phyloP scores from a whole-genome alignment of 2,888 invertebrate species.

The Folsomia candida region DNA sequence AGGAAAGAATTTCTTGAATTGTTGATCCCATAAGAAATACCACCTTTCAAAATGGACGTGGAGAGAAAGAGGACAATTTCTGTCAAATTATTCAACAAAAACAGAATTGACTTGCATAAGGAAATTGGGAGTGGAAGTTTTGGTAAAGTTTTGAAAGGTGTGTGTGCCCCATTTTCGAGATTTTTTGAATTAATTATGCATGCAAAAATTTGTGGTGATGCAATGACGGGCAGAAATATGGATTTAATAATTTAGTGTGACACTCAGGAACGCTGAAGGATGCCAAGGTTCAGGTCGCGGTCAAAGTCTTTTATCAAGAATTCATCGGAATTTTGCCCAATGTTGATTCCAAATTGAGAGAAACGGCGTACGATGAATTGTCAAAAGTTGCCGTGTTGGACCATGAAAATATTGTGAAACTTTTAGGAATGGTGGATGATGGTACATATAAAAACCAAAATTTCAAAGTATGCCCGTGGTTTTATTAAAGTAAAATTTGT shows the following conservation, averaged over 20 bases:
- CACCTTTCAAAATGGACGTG: conserved; percentile 5
- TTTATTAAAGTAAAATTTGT: conserved; percentile 1
- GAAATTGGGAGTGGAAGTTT: conserved; percentile 38
- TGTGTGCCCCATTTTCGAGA: background rate
- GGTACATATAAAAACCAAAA: conserved; percentile 23
- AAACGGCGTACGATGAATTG: conserved; percentile 38
- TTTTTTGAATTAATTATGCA: background rate
- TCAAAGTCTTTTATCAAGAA: conserved; percentile 34
- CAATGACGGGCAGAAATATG: no score
- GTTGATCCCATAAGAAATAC: background rate
- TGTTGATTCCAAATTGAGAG: conserved; percentile 16
- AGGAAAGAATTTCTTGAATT: background rate
- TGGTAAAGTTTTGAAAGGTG: conserved; percentile 39
- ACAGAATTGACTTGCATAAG: conserved; percentile 10
- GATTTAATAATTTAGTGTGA: background rate
- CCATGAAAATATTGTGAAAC: conserved; percentile 42
- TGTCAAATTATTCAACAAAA: conserved; percentile 18
- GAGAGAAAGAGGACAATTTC: conserved; percentile 5
- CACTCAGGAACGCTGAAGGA: conserved; percentile 13
- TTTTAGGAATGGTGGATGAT: conserved; percentile 43
- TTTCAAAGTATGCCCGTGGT: background rate
- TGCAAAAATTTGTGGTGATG: background rate
- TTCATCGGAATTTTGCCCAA: background rate
- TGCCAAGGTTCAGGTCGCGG: conserved; percentile 24
- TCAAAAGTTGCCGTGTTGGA: conserved; percentile 35